phyloP scores from a whole-genome alignment of 2,113 vertebrate genomes.

The Rhodinocichla rosea region DNA sequence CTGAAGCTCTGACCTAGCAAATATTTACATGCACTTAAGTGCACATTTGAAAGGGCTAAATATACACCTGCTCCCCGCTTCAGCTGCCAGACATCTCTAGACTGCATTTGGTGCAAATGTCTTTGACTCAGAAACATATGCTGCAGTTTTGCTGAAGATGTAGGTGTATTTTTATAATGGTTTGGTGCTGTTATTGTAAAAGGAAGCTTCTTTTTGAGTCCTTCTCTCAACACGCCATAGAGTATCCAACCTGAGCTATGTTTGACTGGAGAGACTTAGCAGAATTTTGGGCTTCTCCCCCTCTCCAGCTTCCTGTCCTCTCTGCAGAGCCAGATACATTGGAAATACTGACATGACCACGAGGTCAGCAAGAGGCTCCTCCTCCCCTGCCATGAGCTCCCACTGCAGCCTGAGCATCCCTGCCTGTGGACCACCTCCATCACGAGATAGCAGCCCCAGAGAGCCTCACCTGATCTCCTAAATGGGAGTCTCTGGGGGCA shows the following conservation, averaged over 20 bases:
- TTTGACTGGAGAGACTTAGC: background rate
- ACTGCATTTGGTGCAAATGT: background rate
- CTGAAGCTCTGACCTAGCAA: background rate
- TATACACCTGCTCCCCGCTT: background rate
- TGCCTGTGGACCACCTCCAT: background rate
- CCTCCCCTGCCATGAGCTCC: background rate
- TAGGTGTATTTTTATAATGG: background rate
- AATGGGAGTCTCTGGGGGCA: fast-evolving
- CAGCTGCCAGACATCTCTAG: background rate
- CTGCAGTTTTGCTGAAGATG: background rate
- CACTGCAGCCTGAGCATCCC: background rate
- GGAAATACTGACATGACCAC: background rate
- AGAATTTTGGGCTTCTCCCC: background rate
- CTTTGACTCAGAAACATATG: background rate
- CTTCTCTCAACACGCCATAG: background rate
- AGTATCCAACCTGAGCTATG: background rate
- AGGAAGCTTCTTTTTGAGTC: background rate
- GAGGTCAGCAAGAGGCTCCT: background rate
- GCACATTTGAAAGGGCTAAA: background rate
- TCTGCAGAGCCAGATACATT: background rate
- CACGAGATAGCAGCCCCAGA: background rate
- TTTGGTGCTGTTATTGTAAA: background rate
- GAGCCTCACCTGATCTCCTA: background rate
- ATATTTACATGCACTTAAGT: background rate
- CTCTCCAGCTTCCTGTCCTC: background rate